Conservation (phyloP, 2,888 invertebrate genomes). For the Melinaea marsaeus region DNA sequence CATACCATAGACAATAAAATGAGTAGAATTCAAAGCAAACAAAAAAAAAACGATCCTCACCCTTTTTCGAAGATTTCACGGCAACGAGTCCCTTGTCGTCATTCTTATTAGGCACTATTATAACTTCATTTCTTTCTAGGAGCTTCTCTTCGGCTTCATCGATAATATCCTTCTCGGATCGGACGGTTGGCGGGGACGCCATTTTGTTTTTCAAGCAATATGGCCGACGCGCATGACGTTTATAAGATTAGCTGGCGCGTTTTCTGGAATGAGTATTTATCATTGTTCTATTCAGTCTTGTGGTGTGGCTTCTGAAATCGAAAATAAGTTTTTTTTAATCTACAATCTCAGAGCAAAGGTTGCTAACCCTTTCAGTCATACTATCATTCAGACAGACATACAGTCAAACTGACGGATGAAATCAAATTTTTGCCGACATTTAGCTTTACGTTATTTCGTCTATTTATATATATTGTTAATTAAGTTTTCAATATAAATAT, state of each 20-base stretch:
- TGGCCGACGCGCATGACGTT: conserved; percentile 33
- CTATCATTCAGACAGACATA: no score
- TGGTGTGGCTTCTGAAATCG: neutral
- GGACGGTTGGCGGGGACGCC: conserved; percentile 52
- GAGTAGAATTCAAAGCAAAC: neutral
- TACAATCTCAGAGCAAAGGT: no score
- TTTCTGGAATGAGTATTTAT: neutral
- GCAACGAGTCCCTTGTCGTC: conserved; percentile 48
- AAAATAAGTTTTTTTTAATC: neutral
- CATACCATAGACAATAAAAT: no score
- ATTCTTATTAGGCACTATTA: conserved; percentile 42
- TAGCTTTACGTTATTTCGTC: no score
- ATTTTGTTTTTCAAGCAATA: conserved; percentile 46
- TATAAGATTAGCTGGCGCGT: conserved; percentile 1
- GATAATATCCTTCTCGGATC: conserved; percentile 44
- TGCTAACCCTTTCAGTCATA: no score
- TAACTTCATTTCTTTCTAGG: conserved; percentile 46
- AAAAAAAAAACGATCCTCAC: conserved; percentile 38
- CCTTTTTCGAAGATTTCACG: conserved; percentile 67
- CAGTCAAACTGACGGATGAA: no score
- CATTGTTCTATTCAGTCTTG: conserved; percentile 1
- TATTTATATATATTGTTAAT: no score
- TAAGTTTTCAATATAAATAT: no score
- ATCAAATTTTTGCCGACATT: no score
- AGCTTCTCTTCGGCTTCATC: conserved; percentile 65